Evolutionary conservation across 1,140 invertebrate genomes (phyloP), one percentile per base, ranked within the genome.

Genomic region (Teleogryllus occipitalis): DNA sequence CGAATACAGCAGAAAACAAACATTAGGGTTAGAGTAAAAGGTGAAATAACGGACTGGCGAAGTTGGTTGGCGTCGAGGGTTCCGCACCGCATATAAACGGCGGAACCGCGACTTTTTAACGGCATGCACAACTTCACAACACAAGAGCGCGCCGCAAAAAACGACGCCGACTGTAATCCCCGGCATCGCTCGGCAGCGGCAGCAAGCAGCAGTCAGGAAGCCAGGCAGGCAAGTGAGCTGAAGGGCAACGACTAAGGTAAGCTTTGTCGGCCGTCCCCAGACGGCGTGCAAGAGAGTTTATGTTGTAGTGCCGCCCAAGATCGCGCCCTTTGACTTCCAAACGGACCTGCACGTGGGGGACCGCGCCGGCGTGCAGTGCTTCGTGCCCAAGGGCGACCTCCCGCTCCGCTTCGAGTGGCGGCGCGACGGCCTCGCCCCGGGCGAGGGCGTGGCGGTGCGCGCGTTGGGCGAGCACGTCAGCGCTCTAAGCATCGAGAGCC

Each of bases 391-490:
- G 83, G 94, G 94, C 8, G 93, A 94, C 83, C 87, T 90, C 80
- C 93, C 94, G 0, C 88, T 95, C 73, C 90, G 90, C 81, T 93
- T 95, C 65, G 88, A 88, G 10, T 94, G 93, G 92, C 89, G 89
- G 83, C 86, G 86, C 21, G 65, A 80, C 48, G 76, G 80, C 7
- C 21, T 12, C 22, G 27, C 76, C 80, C n/a, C 74, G 80, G 80
- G 77, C 15, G 14, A 47, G 7, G 80, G 77, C 21, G 77, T 78
- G 47, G 76, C 18, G 8, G 72, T 78, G 3, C 80, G 76, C 27
- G 18, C 21, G 48, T 72, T 80, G 15, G 72, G 88, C 83, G 89
- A 91, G 84, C 89, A 90, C 82, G 90, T 91, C 47, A 92, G 91
- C 79, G 89, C 90, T 72, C 83, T 93, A 75, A 92, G 89, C 76